Base-by-base conservation (phyloP, 2,888 invertebrate species). In the Cerastoderma edule region DNA sequence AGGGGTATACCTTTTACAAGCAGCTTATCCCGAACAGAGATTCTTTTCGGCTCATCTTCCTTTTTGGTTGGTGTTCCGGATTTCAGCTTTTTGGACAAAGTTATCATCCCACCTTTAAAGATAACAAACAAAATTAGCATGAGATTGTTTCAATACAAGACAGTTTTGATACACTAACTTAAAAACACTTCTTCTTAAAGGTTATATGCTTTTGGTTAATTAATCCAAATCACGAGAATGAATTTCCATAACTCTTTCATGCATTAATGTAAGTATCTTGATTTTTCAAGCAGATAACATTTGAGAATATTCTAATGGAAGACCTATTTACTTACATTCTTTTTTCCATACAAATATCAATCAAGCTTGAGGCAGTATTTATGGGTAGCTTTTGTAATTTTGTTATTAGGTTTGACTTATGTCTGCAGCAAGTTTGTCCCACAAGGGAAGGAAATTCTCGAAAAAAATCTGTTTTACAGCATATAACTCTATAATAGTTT, bases 1-100 rank as follows among this genome's bases (percentile, higher is more conserved):
- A n/a, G n/a, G n/a, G n/a, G n/a, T n/a, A n/a, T 95, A 94, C 97
- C 97, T 94, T 96, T 96, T 54, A 96, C 95, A 72, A 97, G 93
- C 67, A 97, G 94, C 93, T 95, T 96, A 90, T 97, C 97, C 88
- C 97, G 94, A 75, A 96, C 94, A 35, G 96, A 96, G 84, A 95
- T 95, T 90, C 96, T 94, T 92, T 94, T 94, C 0, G 83, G 83
- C 66, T 85, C 83, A 66, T 85, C 85, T 54, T 78, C 80, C 67
- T 87, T 87, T 72, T 87, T 89, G 16, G 70, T 74, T 5, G 76
- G 64, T 0, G 76, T 57, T 46, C 86, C 86, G 68, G 88, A 82
- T 74, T 88, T 89, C 27, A 89, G 77, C 76, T 89, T 89, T 77
- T 89, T 88, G 0, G 87, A 87, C 53, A 89, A 67, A 24, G 88